A percentile compares a stretch with the other conserved stretches of the same genome.
Evolutionary conservation across 2,797 vertebrate species (phyloP).

Genomic region (Calcarius lapponicus): DNA sequence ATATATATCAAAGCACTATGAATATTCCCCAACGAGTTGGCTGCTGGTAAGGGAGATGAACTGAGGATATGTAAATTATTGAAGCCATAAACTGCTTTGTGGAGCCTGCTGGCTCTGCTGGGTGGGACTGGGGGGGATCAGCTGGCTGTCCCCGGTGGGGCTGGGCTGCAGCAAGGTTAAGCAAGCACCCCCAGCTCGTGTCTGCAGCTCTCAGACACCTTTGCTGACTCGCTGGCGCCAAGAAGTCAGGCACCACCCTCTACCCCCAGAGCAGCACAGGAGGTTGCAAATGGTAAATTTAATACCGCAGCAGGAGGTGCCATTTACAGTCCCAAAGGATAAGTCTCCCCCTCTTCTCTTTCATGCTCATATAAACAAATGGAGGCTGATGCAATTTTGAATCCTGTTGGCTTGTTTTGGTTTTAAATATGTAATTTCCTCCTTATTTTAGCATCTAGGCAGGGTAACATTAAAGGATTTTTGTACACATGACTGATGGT

Average conservation of each 20-base stretch:
- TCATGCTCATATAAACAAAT: constrained; percentile 71
- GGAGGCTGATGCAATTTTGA: constrained; percentile 69
- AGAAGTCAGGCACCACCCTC: constrained; percentile 61
- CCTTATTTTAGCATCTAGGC: constrained; percentile 22
- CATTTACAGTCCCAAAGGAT: constrained; percentile 70
- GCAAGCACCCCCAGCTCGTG: constrained; percentile 22
- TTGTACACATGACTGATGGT: background rate
- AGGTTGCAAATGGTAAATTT: constrained; percentile 71
- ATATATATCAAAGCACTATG: background rate
- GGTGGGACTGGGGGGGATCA: constrained; percentile 10
- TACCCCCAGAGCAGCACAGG: constrained; percentile 45
- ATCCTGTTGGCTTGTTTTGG: constrained; percentile 47
- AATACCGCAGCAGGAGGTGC: constrained; percentile 73
- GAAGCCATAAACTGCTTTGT: constrained; percentile 74
- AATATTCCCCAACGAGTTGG: constrained; percentile 67
- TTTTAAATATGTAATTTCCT: constrained; percentile 49
- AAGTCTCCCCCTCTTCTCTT: constrained; percentile 63
- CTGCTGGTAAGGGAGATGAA: constrained; percentile 77
- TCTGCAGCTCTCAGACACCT: constrained; percentile 61
- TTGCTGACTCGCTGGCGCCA: constrained; percentile 56
- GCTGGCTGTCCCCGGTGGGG: background rate
- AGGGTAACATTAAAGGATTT: constrained; percentile 46
- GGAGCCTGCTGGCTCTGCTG: constrained; percentile 59
- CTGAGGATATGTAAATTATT: constrained; percentile 82
- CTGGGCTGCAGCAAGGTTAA: constrained; percentile 39